Evolutionary conservation across 2,113 vertebrate genomes (phyloP), one percentile per base, ranked within the genome.

Genomic region (Merops nubicus): DNA sequence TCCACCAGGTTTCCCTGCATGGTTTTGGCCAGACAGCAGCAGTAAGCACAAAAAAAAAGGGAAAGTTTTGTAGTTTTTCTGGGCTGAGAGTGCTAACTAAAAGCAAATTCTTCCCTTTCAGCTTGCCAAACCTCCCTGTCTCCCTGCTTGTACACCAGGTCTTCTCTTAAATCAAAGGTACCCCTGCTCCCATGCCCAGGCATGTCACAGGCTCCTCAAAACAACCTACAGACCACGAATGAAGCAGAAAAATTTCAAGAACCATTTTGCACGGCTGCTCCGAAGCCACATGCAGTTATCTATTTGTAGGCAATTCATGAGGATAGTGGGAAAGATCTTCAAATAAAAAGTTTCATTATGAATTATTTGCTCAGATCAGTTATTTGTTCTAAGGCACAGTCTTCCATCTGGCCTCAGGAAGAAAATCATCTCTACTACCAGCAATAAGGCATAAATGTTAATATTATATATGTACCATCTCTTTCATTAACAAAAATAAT

Each of bases 401-500:
- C 29, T 70, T 72, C 34, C 83, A 59, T 68, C 90, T 74, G 56
- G 54, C 60, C 69, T 88, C 28, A 5, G 73, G 8, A 79, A 93
- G 59, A 91, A 92, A 70, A 80, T 48, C 1, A 45, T 64, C 82
- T 88, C 50, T 38, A 34, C 40, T 50, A 40, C 26, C 20, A 81
- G 69, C 64, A 92, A 33, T 74, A 73, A 70, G 50, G 45, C 38
- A 64, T 57, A 72, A 91, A 79, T 45, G 57, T 70, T 92, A 88
- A 92, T 51, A 59, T 53, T 85, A 81, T 45, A 53, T 26, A 73
- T 15, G 26, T 47, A 50, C 19, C 3, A 1, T 60, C 67, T 78
- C 60, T 91, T 90, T 91, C 84, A 81, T 86, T 96, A 94, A 79
- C 79, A 93, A 88, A 97, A 94, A 82, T 80, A 93, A 88, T 56